Conservation (phyloP, 2,888 invertebrate species). For the Phragmatobia fuliginosa region DNA sequence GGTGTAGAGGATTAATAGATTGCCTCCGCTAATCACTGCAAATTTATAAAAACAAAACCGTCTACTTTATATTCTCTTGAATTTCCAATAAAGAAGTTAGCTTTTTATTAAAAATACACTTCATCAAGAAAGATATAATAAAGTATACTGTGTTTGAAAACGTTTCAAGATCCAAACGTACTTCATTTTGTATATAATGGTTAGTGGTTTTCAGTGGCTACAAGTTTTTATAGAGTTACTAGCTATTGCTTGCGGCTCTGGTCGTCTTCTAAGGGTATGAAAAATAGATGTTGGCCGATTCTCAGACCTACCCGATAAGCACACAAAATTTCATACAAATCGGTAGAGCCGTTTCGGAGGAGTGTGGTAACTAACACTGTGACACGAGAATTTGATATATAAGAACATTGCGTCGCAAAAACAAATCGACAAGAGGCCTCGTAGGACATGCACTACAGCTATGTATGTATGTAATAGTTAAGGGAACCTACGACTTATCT, state of each 20-base stretch:
- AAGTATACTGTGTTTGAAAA: background rate
- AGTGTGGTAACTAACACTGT: too few species aligned
- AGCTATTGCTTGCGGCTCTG: too few species aligned
- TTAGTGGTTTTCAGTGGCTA: constrained; percentile 7
- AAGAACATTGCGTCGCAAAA: constrained; percentile 12
- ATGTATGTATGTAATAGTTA: background rate
- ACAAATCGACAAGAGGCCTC: constrained; percentile 22
- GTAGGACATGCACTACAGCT: constrained; percentile 14
- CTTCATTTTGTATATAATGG: constrained; percentile 17
- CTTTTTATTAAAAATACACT: too few species aligned
- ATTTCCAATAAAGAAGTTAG: background rate
- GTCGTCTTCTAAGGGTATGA: too few species aligned
- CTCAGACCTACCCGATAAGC: too few species aligned
- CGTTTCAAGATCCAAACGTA: constrained; percentile 18
- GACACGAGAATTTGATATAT: too few species aligned
- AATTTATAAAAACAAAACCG: background rate
- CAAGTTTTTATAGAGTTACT: constrained; percentile 11
- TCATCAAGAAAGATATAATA: too few species aligned
- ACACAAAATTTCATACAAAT: too few species aligned
- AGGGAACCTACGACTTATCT: background rate
- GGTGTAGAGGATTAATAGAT: background rate
- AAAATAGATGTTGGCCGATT: too few species aligned
- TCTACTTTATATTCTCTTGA: background rate
- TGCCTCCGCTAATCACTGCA: background rate
- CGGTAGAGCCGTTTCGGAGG: too few species aligned